Evolutionary conservation across 2,797 vertebrate genomes (phyloP).

Genomic region (Alosa sapidissima): DNA sequence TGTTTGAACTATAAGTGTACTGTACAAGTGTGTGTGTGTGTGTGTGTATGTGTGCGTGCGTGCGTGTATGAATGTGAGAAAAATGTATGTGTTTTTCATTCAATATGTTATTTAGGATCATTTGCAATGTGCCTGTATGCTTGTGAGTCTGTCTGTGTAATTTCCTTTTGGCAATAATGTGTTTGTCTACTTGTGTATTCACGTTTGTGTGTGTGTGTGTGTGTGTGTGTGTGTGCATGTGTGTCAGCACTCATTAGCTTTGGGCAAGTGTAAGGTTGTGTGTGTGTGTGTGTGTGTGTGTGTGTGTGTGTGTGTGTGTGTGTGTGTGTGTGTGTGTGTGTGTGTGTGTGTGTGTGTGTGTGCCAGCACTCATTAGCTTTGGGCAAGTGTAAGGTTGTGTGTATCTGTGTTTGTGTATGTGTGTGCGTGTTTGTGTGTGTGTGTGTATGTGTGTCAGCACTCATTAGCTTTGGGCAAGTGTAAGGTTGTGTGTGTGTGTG

Average conservation of each 20-base stretch:
- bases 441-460: constrained; percentile 31
- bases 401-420: constrained; percentile 29
- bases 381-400: constrained; percentile 9
- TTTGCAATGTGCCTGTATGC: not conserved
- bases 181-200: constrained; percentile 26
- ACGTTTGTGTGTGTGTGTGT: constrained; percentile 21
- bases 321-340: not conserved
- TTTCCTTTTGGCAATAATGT: constrained; percentile 7
- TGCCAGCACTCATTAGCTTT: not conserved
- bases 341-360: constrained; percentile 26
- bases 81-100: not conserved
- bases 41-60: not conserved
- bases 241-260: constrained; percentile 4
- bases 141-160: constrained; percentile 26
- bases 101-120: not conserved
- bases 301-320: constrained; percentile 25
- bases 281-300: constrained; percentile 27
- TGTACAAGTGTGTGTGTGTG: not conserved
- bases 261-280: constrained; percentile 5
- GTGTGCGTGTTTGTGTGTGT: constrained; percentile 28
- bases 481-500: not conserved
- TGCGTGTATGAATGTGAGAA: not conserved
- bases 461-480: constrained; percentile 64
- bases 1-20: not conserved
- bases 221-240: constrained; percentile 17